Percentiles rank a stretch among this genome's conserved stretches.
phyloP scores from a whole-genome alignment of 1,140 invertebrate species.

The Ephestia elutella region DNA sequence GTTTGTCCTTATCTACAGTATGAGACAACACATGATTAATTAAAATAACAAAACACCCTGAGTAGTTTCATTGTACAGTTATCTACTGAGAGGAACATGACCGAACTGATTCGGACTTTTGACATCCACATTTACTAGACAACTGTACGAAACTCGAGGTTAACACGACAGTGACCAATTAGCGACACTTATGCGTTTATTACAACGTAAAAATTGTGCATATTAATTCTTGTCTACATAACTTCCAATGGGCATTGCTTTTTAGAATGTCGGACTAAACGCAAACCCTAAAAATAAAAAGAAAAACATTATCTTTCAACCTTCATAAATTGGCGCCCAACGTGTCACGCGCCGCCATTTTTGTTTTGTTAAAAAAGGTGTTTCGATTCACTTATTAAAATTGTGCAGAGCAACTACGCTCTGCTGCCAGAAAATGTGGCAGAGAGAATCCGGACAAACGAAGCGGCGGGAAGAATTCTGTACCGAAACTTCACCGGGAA shows the following conservation, averaged over 20 bases:
- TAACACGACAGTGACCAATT: neutral
- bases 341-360: too few relatives aligned
- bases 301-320: too few relatives aligned
- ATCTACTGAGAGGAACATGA: neutral
- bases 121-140: neutral
- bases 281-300: too few relatives aligned
- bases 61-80: neutral
- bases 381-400: too few relatives aligned
- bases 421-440: too few relatives aligned
- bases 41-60: constrained; percentile 1
- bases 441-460: too few relatives aligned
- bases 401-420: too few relatives aligned
- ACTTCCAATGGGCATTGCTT: neutral
- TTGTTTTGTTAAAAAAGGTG: too few relatives aligned
- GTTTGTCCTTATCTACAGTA: neutral
- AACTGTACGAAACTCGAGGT: neutral
- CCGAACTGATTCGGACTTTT: neutral
- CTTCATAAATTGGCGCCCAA: too few relatives aligned
- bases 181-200: neutral
- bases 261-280: too few relatives aligned
- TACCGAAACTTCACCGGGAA: too few relatives aligned
- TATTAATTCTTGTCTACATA: neutral
- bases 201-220: constrained; percentile 5
- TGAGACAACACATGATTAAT: neutral
- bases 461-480: too few relatives aligned